These are phyloP conservation scores for Ditylenchus dipsaci DNA, from an alignment of 1,140 invertebrate genomes.

Conservation along the genomic window DNA sequence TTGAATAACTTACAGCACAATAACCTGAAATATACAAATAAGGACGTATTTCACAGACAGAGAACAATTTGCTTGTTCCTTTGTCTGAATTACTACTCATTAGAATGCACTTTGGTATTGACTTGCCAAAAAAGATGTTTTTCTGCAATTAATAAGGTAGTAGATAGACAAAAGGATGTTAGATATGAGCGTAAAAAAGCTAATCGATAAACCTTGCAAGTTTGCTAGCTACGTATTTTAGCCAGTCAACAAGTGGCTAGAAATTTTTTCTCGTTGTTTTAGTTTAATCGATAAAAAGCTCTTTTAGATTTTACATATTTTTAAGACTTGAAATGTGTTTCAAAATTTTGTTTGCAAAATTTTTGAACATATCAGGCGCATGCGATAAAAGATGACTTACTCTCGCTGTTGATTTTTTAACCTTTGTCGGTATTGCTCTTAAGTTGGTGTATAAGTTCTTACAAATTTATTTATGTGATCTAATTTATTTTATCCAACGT, in stretches of 20 bases:
- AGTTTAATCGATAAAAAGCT: too few relatives aligned
- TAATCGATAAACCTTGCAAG: slow-evolving; percentile 1
- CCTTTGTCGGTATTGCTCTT: too few relatives aligned
- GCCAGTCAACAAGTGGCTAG: neutral
- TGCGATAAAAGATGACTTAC: too few relatives aligned
- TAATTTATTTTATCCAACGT: too few relatives aligned
- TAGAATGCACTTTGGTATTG: neutral
- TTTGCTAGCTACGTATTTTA: neutral
- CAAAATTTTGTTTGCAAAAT: too few relatives aligned
- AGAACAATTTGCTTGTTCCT: slow-evolving; percentile 22
- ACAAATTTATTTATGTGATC: too few relatives aligned
- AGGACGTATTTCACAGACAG: slow-evolving; percentile 41
- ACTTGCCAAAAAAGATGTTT: slow-evolving; percentile 3
- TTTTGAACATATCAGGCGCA: too few relatives aligned
- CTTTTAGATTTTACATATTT: too few relatives aligned
- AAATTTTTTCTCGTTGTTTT: slow-evolving; percentile 17
- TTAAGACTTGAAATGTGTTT: too few relatives aligned
- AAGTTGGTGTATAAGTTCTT: too few relatives aligned
- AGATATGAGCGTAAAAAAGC: neutral
- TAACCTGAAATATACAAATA: slow-evolving; percentile 42
- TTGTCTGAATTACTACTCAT: slow-evolving; percentile 1
- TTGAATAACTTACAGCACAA: slow-evolving; percentile 20
- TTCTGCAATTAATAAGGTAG: too few relatives aligned
- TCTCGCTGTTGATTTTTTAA: too few relatives aligned
- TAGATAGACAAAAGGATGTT: neutral